Base-by-base conservation (phyloP, 2,113 vertebrate species). In the Mionectes macconnelli region DNA sequence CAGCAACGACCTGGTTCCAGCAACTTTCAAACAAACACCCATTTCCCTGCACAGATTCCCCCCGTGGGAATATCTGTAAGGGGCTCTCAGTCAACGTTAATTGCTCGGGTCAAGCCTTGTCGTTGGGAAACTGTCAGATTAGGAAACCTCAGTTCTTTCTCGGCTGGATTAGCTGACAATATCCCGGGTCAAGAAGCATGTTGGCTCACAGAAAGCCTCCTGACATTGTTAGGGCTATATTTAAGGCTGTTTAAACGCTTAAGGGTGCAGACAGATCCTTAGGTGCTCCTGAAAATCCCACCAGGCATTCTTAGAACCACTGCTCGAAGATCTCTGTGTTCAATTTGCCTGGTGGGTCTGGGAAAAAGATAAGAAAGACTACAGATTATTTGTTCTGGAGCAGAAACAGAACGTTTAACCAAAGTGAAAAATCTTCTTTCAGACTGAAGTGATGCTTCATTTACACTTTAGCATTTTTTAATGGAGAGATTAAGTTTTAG, bases 21-120 rank as follows among this genome's bases (percentile, higher is more conserved):
- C 56, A 28, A 2, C 27, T 10, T 11, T 2, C 55, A 10, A 14
- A 64, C 7, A 47, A 77, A 9, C 3, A 2, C 1, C 2, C 1
- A 1, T 14, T 84, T 52, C 64, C 47, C 50, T 28, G 50, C 1
- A n/a, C n/a, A n/a, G n/a, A n/a, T n/a, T n/a, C n/a, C n/a, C n/a
- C n/a, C n/a, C n/a, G 9, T 12, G 37, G 31, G 31, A 14, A 35
- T 42, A 10, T 39, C 66, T 67, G 18, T 4, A 21, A 39, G 10
- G 39, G 67, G 30, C 9, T 75, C 22, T 27, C 8, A 45, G 44
- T 2, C 0, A 1, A 0, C 1, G 0, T 39, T 6, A 3, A 49
- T 64, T 56, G 6, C 8, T 60, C 25, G 12, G 35, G 8, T 21
- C 23, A 40, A 74, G 50, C n/a, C 42, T 19, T 5, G 2, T 2